Percentiles rank a stretch among this genome's conserved stretches.
Conservation (phyloP, 2,888 invertebrate genomes). For the Nebria salina region DNA sequence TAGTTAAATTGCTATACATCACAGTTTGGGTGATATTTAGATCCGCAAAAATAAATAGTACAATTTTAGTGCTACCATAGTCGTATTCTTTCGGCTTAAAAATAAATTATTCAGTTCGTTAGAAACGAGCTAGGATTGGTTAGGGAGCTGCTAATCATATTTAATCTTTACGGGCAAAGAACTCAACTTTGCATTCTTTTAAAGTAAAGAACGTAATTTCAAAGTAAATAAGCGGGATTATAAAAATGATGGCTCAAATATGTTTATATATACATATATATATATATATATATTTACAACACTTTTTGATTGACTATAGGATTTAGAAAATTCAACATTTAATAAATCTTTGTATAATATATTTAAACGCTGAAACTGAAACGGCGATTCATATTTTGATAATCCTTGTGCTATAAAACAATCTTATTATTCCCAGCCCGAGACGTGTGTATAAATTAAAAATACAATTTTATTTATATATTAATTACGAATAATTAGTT, state of each 20-base stretch:
- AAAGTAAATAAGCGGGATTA: no score
- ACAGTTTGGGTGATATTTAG: background rate
- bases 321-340: conserved; percentile 29
- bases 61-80: background rate
- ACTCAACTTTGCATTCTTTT: no score
- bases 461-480: conserved; percentile 3
- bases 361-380: background rate
- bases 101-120: no score
- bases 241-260: no score
- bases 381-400: background rate
- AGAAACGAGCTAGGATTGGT: no score
- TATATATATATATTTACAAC: background rate
- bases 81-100: background rate
- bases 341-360: conserved; percentile 6
- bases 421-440: conserved; percentile 19
- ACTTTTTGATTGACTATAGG: background rate
- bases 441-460: background rate
- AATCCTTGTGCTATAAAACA: conserved; percentile 15
- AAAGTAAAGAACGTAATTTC: no score
- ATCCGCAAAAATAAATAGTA: background rate
- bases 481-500: background rate
- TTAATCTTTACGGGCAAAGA: no score
- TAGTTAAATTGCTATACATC: background rate
- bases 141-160: no score
- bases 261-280: background rate